Base-by-base conservation (phyloP, 2,113 vertebrate species). In the Bubo bubo region DNA sequence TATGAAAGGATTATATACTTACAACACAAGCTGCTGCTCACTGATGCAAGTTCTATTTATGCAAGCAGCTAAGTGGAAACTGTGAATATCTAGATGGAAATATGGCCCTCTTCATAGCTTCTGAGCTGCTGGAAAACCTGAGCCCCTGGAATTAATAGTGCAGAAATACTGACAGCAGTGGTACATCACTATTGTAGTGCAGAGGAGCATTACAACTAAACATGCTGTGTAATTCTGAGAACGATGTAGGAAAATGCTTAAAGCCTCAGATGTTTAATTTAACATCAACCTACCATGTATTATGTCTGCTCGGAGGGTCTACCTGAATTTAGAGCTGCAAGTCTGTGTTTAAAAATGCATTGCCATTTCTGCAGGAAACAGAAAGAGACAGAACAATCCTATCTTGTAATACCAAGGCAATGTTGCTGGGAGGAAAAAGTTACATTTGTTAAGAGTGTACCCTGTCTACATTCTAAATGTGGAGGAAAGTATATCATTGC, bases 21-120 rank as follows among this genome's bases (percentile, higher is more conserved):
- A 18, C 4, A 85, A 28, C 8, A 67, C 17, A 56, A 73, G 14
- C 19, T 83, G 34, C 13, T 90, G 15, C 10, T 82, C 49, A 55
- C 9, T 71, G 16, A 68, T 63, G 21, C 1, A 13, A 73, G 11
- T 47, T 82, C 27, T 28, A 34, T 35, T 76, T 76, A 58, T 22
- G 58, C 39, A 62, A 62, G n/a, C 12, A 53, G 5, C 4, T 66
- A 43, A 23, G 6, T 49, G n/a, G 59, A 53, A 74, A 43, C 8
- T n/a, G 6, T 39, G 34, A 60, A 4, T 56, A 34, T 67, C 43
- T 52, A 43, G 59, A 68, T 37, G 9, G 27, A 53, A 70, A 60
- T 37, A 9, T 2, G 2, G 8, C 8, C 8, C 3, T 14, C 12
- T 56, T 53, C 2, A 1, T 34, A 73, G 23, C 6, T 86, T 53